Percentiles rank a stretch among this genome's conserved stretches.
Conservation (phyloP, 2,113 vertebrate species). For the Echinops telfairi region DNA sequence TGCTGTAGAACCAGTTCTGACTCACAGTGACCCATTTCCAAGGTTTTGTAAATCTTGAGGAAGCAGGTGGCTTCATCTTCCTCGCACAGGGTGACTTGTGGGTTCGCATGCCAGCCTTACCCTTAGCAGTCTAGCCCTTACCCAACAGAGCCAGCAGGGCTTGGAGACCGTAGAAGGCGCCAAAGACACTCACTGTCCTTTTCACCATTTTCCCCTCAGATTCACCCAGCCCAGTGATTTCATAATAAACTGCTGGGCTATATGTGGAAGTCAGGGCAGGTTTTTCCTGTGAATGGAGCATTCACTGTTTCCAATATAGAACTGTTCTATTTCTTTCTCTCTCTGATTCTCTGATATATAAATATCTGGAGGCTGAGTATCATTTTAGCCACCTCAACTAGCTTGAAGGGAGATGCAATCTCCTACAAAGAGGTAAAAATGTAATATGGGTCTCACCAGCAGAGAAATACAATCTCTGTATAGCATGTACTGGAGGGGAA, state of each 20-base stretch:
- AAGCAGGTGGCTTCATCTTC: too few species aligned
- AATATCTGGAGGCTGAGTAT: conserved; percentile 83
- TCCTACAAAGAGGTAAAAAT: conserved; percentile 69
- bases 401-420: conserved; percentile 76
- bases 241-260: conserved; percentile 67
- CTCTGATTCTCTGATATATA: conserved; percentile 83
- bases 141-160: background rate
- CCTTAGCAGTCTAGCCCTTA: too few species aligned
- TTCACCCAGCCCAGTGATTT: conserved; percentile 64
- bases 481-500: conserved; percentile 22
- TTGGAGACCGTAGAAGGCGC: background rate
- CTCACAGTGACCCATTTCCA: too few species aligned
- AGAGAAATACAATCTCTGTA: conserved; percentile 63
- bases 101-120: too few species aligned
- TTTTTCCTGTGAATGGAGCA: conserved; percentile 77
- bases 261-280: conserved; percentile 75
- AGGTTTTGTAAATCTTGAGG: too few species aligned
- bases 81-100: too few species aligned
- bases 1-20: too few species aligned
- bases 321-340: conserved; percentile 78
- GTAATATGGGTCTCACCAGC: background rate
- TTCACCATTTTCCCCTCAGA: background rate
- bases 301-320: conserved; percentile 69
- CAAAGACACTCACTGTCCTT: conserved; percentile 38
- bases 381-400: conserved; percentile 74